These are phyloP conservation scores for Apamea epomidion DNA, from an alignment of 2,888 invertebrate species.

Conservation along the genomic window DNA sequence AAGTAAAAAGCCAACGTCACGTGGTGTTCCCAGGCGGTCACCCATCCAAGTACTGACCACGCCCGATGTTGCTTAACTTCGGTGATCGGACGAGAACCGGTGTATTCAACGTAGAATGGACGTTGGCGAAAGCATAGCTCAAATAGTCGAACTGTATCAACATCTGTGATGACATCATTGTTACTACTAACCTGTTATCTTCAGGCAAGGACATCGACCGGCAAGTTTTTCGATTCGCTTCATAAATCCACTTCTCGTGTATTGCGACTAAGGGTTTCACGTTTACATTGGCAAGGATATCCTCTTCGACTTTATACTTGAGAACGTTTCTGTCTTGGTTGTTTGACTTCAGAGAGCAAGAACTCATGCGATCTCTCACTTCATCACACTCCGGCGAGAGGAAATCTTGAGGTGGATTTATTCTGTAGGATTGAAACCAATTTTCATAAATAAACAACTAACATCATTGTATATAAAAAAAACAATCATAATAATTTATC, in stretches of 20 bases:
- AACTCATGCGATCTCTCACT: slow-evolving; percentile 70
- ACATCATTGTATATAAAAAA: not conserved
- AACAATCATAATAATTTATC: too few species aligned
- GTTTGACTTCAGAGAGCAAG: slow-evolving; percentile 75
- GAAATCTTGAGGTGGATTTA: slow-evolving; percentile 73
- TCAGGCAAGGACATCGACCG: slow-evolving; percentile 86
- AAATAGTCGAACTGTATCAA: not conserved
- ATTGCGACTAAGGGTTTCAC: slow-evolving; percentile 88
- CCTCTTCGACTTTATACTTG: slow-evolving; percentile 77
- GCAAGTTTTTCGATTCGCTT: slow-evolving; percentile 83
- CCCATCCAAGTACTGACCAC: slow-evolving; percentile 85
- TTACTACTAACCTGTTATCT: slow-evolving; percentile 78
- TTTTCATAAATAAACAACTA: not conserved
- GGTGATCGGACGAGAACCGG: slow-evolving; percentile 73
- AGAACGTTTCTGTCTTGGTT: slow-evolving; percentile 58
- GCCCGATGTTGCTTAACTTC: slow-evolving; percentile 80
- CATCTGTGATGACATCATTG: slow-evolving; percentile 24
- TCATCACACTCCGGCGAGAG: slow-evolving; percentile 73
- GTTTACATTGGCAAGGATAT: slow-evolving; percentile 80
- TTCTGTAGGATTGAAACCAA: slow-evolving; percentile 61
- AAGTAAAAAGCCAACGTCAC: slow-evolving; percentile 50
- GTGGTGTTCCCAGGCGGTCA: slow-evolving; percentile 84
- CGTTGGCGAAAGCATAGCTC: slow-evolving; percentile 58
- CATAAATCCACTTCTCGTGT: slow-evolving; percentile 88
- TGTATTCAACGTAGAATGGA: slow-evolving; percentile 87